Evolutionary conservation across 2,797 vertebrate species (phyloP).

Genomic region (Carapus acus): DNA sequence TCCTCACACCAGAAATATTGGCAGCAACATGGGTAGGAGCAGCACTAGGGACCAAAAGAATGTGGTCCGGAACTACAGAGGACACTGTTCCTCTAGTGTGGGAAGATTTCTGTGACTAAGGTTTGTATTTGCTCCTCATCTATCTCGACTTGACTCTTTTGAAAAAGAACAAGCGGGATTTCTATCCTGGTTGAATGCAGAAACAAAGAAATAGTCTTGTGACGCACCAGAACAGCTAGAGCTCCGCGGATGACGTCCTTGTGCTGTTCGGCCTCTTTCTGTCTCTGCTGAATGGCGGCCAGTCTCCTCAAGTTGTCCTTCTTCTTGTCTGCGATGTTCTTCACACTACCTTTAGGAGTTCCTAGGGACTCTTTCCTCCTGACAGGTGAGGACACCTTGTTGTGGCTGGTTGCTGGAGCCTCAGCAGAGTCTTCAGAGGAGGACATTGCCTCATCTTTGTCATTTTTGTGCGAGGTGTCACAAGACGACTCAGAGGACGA

Average conservation of each 20-base stretch:
- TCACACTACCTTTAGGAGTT: conserved; percentile 20
- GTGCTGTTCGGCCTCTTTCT: conserved; percentile 76
- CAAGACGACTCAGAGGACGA: conserved; percentile 34
- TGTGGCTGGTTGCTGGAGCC: neutral
- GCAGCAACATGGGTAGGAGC: too few relatives aligned
- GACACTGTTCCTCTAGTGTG: too few relatives aligned
- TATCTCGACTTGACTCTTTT: too few relatives aligned
- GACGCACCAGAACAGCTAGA: conserved; percentile 81
- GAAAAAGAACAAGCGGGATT: too few relatives aligned
- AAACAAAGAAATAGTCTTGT: too few relatives aligned
- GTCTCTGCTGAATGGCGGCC: conserved; percentile 81
- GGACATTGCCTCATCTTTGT: neutral
- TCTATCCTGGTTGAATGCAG: too few relatives aligned
- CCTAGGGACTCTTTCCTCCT: conserved; percentile 9
- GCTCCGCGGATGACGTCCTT: conserved; percentile 86
- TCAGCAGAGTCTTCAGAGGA: conserved; percentile 8
- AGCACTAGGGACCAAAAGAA: too few relatives aligned
- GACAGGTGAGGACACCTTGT: conserved; percentile 8
- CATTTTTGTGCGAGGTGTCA: conserved; percentile 34
- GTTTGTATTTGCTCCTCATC: too few relatives aligned
- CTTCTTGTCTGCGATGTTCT: conserved; percentile 59
- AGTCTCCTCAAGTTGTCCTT: conserved; percentile 85
- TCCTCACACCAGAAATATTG: too few relatives aligned
- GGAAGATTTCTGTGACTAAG: too few relatives aligned
- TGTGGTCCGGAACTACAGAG: too few relatives aligned